Evolutionary conservation across 2,888 invertebrate species (phyloP), one percentile per base, ranked within the genome.

Genomic region (Thymelicus sylvestris): DNA sequence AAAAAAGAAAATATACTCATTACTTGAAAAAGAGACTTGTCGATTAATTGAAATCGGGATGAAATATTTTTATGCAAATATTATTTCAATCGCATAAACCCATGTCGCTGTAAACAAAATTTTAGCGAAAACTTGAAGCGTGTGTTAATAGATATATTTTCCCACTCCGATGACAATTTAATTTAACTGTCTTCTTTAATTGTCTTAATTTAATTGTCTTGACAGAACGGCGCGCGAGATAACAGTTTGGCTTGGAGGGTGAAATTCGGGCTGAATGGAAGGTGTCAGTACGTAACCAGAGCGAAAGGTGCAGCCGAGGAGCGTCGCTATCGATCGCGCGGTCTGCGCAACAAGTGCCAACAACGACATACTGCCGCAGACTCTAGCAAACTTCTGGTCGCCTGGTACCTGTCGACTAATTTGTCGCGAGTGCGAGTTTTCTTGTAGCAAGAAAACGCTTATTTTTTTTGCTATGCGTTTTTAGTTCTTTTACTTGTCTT

Each of bases 311-410:
- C 79, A 78, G 74, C 78, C 79, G 74, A 73, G 72, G 71, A 69
- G 60, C 75, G 75, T 64, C 66, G 74, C 74, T 88, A 92, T 92
- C 90, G 92, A 92, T 91, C 87, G 81, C 76, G 78, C 77, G 78
- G 80, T 78, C 87, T 86, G 91, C 91, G 92, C 91, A 92, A 92
- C 92, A 92, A 90, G 92, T 92, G 87, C 81, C 82, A 77, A 80
- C 81, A 66, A 63, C 71, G 70, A 70, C 48, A 69, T 48, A 69
- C 71, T 24, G 65, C 59, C 71, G 68, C 67, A 48, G 31, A 57
- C 48, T 57, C 8, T 31, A 24, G n/a, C 57, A 15, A 68, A 63
- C 63, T 48, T 52, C 8, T 68, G 66, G n/a, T 41, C n/a, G 41
- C 52, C 52, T 65, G 50, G 50, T 65, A 55, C 19, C 62, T 44